Conservation (phyloP, 2,888 invertebrate species). For the Pollenia angustigena region DNA sequence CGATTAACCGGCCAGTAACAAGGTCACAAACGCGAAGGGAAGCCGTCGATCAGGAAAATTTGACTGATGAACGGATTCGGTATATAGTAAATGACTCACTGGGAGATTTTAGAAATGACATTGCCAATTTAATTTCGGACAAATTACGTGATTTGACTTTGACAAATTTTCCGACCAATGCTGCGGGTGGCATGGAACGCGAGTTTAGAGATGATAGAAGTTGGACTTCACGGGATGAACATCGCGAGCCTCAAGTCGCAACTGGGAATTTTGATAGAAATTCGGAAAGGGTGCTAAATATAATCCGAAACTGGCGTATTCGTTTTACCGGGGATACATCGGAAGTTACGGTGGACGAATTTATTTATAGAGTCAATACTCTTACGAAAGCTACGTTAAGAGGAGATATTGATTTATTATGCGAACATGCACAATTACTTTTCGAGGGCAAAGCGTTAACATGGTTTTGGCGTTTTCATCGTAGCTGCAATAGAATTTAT, state of each 20-base stretch:
- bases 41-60: background rate
- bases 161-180: background rate
- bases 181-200: background rate
- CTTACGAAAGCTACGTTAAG: background rate
- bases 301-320: background rate
- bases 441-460: background rate
- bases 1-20: background rate
- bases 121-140: background rate
- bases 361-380: background rate
- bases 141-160: background rate
- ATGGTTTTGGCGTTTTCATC: constrained; percentile 32
- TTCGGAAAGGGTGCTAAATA: background rate
- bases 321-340: background rate
- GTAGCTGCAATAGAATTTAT: background rate
- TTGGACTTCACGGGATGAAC: background rate
- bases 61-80: background rate
- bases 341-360: background rate
- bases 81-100: background rate
- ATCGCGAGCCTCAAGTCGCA: background rate
- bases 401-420: background rate
- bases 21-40: background rate
- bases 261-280: background rate
- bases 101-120: background rate
- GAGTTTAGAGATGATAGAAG: background rate
- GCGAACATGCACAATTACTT: background rate